A percentile compares a stretch with the other conserved stretches of the same genome.
phyloP scores from a whole-genome alignment of 2,888 invertebrate genomes.

The Melieria omissa region DNA sequence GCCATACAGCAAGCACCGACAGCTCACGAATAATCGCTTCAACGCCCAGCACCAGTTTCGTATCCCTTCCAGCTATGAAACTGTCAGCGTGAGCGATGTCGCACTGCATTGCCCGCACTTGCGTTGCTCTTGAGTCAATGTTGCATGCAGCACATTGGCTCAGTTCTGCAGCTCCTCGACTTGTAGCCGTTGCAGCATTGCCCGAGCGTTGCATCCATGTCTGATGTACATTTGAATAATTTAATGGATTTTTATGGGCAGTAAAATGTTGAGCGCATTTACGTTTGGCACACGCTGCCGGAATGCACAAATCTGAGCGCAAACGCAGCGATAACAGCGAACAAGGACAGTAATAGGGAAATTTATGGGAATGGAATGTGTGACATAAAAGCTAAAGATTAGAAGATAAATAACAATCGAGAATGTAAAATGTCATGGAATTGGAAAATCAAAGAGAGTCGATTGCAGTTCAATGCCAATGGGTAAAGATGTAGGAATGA shows the following conservation, averaged over 20 bases:
- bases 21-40: too few relatives aligned
- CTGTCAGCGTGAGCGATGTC: too few relatives aligned
- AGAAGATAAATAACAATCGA: too few relatives aligned
- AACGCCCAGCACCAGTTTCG: too few relatives aligned
- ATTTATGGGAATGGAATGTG: too few relatives aligned
- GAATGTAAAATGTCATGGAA: background rate
- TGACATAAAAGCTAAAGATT: too few relatives aligned
- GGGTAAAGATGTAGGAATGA: too few relatives aligned
- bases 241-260: constrained; percentile 62
- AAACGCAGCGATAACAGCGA: constrained; percentile 6
- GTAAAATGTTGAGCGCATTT: constrained; percentile 55
- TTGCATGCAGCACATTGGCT: background rate
- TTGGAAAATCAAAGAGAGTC: background rate
- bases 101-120: too few relatives aligned
- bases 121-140: too few relatives aligned
- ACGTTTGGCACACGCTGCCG: constrained; percentile 41
- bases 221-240: constrained; percentile 59
- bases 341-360: background rate
- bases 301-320: constrained; percentile 21
- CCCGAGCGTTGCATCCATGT: constrained; percentile 40
- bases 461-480: too few relatives aligned
- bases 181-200: background rate
- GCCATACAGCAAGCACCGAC: too few relatives aligned
- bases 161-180: background rate
- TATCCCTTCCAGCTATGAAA: too few relatives aligned